These are phyloP conservation scores for Cataglyphis albicans DNA, from an alignment of 2,888 invertebrate species.

Conservation along the genomic window DNA sequence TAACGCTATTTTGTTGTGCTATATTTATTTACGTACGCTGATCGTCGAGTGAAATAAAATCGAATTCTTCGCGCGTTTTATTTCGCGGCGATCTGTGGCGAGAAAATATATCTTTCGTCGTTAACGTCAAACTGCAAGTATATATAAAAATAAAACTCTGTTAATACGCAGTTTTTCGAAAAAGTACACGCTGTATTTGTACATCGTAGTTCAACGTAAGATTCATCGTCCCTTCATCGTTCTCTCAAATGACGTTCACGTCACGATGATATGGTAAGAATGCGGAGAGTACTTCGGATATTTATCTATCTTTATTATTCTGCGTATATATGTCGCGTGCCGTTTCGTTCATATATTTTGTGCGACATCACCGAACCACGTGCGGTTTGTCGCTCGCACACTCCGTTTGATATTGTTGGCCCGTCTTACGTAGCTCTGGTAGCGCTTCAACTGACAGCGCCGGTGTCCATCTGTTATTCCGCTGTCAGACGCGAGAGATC, in stretches of 20 bases:
- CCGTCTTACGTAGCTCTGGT: slow-evolving; percentile 31
- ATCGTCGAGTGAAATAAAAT: neutral
- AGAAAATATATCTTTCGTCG: neutral
- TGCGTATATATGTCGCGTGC: neutral
- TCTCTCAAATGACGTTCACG: neutral
- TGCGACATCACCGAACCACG: neutral
- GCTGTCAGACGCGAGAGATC: slow-evolving; percentile 46
- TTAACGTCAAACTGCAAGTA: neutral
- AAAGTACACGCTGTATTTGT: neutral
- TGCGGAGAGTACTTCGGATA: neutral
- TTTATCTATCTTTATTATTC: neutral
- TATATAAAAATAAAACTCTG: neutral
- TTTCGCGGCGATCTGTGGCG: neutral
- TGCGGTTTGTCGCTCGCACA: neutral
- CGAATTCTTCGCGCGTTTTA: neutral
- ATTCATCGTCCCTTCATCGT: neutral
- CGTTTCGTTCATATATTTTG: neutral
- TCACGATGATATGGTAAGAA: neutral
- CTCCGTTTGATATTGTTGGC: slow-evolving; percentile 20
- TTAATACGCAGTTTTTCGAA: neutral
- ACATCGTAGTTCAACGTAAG: neutral
- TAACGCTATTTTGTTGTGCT: neutral
- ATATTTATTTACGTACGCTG: neutral
- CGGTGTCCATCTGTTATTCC: slow-evolving; percentile 37
- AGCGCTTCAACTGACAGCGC: slow-evolving; percentile 42